Evolutionary conservation across 2,888 invertebrate genomes (phyloP).

Genomic region (Chironomus riparius): DNA sequence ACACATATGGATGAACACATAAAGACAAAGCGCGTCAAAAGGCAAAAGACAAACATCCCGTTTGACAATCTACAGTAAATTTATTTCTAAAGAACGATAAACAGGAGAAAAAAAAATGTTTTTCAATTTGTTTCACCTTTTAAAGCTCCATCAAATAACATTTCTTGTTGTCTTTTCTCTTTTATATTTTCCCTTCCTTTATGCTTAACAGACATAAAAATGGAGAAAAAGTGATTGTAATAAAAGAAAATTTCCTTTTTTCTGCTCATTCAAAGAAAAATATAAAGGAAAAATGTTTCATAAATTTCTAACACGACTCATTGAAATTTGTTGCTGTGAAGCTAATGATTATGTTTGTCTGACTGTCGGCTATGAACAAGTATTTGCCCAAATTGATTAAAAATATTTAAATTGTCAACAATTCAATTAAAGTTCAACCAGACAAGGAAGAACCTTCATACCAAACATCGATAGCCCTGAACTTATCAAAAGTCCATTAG

Average conservation of each 20-base stretch:
- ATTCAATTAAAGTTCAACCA: too few species aligned
- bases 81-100: not conserved
- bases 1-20: too few species aligned
- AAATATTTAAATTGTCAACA: too few species aligned
- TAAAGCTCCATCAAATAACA: not conserved
- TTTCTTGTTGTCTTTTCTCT: not conserved
- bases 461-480: too few species aligned
- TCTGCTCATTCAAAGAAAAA: not conserved
- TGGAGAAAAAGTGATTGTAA: not conserved
- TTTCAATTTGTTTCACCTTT: slow-evolving; percentile 4
- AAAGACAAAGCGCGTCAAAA: too few species aligned
- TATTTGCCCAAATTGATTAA: too few species aligned
- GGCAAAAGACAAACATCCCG: too few species aligned
- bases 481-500: too few species aligned
- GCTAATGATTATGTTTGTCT: not conserved
- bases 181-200: not conserved
- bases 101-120: not conserved
- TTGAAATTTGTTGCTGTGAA: not conserved
- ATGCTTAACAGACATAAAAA: not conserved
- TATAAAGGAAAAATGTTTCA: not conserved
- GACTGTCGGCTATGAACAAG: not conserved
- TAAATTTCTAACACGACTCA: not conserved
- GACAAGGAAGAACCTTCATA: too few species aligned
- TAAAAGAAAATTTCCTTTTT: not conserved
- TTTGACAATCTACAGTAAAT: not conserved